Evolutionary conservation across 64 coral and sea anemone species (phyloP), one percentile per base, ranked within the genome.

Genomic region (Cladopsammia gracilis): DNA sequence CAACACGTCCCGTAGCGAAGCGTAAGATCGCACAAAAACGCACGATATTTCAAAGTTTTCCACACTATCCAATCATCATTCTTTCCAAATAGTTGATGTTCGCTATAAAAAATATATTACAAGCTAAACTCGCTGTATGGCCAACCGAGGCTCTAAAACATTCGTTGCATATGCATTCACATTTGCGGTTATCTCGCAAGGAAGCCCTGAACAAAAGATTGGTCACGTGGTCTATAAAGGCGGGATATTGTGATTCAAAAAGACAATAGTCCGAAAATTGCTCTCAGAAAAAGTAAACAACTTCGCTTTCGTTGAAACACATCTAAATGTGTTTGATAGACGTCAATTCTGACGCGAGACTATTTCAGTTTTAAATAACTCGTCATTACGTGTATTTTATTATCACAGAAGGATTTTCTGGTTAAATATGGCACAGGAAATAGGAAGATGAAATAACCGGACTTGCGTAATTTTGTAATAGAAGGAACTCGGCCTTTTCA

Each of bases 241-340:
- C 71, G 71, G 71, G 71, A 73, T 45, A 47, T 73, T 73, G 71
- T 64, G 11, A 70, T 70, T 70, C 67, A 34, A 70, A 70, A 26
- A 70, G 23, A 26, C 23, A 70, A 70, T 26, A 13, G 54, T 7
- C 7, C 54, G 13, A 57, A 57, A 26, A 70, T 70, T 10, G 67
- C 24, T 24, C n/a, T 11, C 3, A 19, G 5, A 11, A 73, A 73
- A 73, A 73, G 71, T 73, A 73, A 45, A 73, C 71, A 73, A 73
- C 13, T 64, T 64, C 4, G 4, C 14, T 20, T 64, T 14, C 14
- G 4, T 15, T 19, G 9, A 13, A 64, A 64, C 10, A 64, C 61
- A 64, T 0, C 10, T 13, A 56, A 56, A 56, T 7, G 7, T 10
- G 7, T 56, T 64, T 20, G 13, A 64, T 20, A 20, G 14, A 64